These are phyloP conservation scores for Rallus limicola DNA, from an alignment of 2,113 vertebrate species.

Conservation along the genomic window DNA sequence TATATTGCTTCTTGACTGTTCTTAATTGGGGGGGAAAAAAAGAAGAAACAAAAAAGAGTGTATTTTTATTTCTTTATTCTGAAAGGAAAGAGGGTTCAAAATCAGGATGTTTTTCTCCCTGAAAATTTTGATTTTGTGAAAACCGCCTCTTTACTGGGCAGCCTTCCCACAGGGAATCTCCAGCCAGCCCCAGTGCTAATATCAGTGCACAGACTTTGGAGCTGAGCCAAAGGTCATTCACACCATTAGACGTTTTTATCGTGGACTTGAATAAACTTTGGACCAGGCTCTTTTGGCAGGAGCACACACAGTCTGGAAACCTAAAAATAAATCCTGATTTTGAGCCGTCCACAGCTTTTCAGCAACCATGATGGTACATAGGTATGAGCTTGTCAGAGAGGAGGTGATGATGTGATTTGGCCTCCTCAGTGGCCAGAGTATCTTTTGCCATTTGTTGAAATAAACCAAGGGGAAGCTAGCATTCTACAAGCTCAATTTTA, in stretches of 20 bases:
- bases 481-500: neutral
- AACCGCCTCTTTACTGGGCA: slow-evolving; percentile 49
- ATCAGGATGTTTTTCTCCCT: slow-evolving; percentile 46
- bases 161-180: slow-evolving; percentile 62
- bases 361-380: neutral
- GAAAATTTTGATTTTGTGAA: slow-evolving; percentile 50
- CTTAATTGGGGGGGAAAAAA: neutral
- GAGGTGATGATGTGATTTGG: neutral
- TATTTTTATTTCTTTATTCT: slow-evolving; percentile 39
- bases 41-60: neutral
- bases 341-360: slow-evolving; percentile 27
- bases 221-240: slow-evolving; percentile 59
- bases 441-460: neutral
- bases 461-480: neutral
- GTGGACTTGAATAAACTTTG: slow-evolving; percentile 62
- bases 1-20: neutral
- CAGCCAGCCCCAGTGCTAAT: slow-evolving; percentile 49
- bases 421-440: neutral
- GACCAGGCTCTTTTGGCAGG: slow-evolving; percentile 59
- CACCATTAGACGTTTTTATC: slow-evolving; percentile 55
- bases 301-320: slow-evolving; percentile 17
- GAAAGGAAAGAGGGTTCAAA: slow-evolving; percentile 4
- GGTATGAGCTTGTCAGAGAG: neutral
- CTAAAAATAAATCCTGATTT: slow-evolving; percentile 60
- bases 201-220: slow-evolving; percentile 56